A percentile compares a stretch with the other conserved stretches of the same genome.
Conservation (phyloP, 2,113 vertebrate species). For the Crotalus horridus region DNA sequence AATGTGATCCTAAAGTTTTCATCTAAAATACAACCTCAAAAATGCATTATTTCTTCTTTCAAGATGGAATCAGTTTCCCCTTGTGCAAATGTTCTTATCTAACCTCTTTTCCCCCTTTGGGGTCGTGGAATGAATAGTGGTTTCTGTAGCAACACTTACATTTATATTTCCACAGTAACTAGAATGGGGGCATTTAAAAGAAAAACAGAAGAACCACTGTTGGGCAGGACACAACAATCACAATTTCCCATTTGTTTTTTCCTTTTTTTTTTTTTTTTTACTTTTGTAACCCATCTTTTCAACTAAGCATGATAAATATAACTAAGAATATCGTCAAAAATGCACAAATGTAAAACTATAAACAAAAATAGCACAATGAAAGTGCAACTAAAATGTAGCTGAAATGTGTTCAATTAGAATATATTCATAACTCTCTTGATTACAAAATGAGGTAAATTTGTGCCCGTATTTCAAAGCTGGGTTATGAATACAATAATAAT, state of each 20-base stretch:
- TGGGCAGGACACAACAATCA: neutral
- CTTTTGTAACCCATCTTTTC: neutral
- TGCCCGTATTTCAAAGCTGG: neutral
- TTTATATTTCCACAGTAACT: neutral
- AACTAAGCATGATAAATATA: neutral
- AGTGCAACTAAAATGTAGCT: neutral
- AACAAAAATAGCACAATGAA: neutral
- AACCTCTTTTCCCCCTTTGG: neutral
- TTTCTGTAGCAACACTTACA: neutral
- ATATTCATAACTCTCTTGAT: rapidly evolving
- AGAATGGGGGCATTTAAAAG: neutral
- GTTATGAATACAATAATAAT: neutral
- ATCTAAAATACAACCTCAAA: neutral
- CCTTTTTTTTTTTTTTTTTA: neutral
- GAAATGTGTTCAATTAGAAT: rapidly evolving
- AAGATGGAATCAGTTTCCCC: neutral
- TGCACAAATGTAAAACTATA: neutral
- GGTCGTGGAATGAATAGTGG: neutral
- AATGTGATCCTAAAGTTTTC: neutral
- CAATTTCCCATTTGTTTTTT: neutral
- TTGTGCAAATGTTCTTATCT: neutral
- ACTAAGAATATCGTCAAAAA: neutral
- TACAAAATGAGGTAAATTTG: neutral
- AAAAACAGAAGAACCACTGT: neutral
- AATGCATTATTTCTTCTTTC: neutral